phyloP scores from a whole-genome alignment of 2,888 invertebrate genomes.

The Sphaerophoria taeniata region DNA sequence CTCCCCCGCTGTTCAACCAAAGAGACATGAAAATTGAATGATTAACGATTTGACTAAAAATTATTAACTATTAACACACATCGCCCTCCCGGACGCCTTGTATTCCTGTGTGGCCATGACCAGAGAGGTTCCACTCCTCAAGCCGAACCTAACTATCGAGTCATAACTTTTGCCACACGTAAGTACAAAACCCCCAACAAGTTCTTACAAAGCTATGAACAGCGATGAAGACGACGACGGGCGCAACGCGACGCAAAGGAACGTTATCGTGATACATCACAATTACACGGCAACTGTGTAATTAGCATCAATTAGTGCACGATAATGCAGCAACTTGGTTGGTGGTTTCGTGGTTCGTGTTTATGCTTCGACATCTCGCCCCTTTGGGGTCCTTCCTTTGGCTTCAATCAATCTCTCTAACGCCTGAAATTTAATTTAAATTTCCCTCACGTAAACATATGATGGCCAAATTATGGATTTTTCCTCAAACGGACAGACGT shows the following conservation, averaged over 20 bases:
- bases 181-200: background rate
- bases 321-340: conserved; percentile 60
- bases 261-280: conserved; percentile 71
- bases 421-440: conserved; percentile 72
- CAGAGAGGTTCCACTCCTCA: conserved; percentile 8
- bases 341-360: conserved; percentile 43
- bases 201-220: background rate
- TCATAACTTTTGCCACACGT: conserved; percentile 66
- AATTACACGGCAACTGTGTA: conserved; percentile 72
- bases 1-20: conserved; percentile 64
- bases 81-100: conserved; percentile 47
- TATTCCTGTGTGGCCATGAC: conserved; percentile 26
- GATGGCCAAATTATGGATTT: conserved; percentile 47
- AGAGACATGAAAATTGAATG: conserved; percentile 75
- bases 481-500: conserved; percentile 3
- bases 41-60: conserved; percentile 72
- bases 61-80: conserved; percentile 75
- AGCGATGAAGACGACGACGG: too few species aligned
- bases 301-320: conserved; percentile 72
- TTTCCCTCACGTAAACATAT: conserved; percentile 60
- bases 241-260: too few species aligned
- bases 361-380: conserved; percentile 47
- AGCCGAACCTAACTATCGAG: conserved; percentile 36
- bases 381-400: conserved; percentile 44
- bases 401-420: conserved; percentile 73